Percentiles rank a stretch among this genome's conserved stretches.
Conservation (phyloP, 2,113 vertebrate species). For the Micronisus gabar region DNA sequence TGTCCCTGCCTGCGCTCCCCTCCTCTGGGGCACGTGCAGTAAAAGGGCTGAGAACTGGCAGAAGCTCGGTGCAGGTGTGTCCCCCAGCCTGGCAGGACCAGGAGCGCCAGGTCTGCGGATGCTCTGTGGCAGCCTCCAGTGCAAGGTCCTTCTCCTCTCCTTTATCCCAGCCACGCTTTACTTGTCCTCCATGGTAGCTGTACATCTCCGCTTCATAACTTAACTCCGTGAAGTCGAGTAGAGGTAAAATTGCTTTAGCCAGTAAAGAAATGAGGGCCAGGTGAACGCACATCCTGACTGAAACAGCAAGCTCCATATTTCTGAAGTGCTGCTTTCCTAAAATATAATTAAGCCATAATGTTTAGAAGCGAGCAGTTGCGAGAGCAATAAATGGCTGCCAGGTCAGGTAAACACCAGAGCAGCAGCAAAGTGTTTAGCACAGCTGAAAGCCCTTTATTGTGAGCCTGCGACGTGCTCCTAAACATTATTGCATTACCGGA, state of each 20-base stretch:
- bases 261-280: background rate
- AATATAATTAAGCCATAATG: conserved; percentile 53
- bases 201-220: background rate
- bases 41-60: background rate
- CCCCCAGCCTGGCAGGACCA: background rate
- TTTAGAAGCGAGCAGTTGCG: background rate
- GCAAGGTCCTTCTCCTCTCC: background rate
- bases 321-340: background rate
- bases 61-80: fast-evolving
- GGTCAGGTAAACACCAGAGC: conserved; percentile 16
- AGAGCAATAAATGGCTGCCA: conserved; percentile 41
- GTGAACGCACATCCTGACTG: background rate
- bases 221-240: background rate
- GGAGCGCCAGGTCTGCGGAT: fast-evolving
- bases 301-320: background rate
- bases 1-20: background rate
- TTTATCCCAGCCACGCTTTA: fast-evolving
- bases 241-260: background rate
- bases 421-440: background rate
- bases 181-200: background rate
- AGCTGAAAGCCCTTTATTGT: background rate
- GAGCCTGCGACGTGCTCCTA: background rate
- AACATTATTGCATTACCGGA: background rate
- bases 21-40: fast-evolving
- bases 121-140: background rate